Percentiles rank a stretch among this genome's conserved stretches.
phyloP scores from a whole-genome alignment of 2,888 invertebrate species.

The Pyrochroa serraticornis region DNA sequence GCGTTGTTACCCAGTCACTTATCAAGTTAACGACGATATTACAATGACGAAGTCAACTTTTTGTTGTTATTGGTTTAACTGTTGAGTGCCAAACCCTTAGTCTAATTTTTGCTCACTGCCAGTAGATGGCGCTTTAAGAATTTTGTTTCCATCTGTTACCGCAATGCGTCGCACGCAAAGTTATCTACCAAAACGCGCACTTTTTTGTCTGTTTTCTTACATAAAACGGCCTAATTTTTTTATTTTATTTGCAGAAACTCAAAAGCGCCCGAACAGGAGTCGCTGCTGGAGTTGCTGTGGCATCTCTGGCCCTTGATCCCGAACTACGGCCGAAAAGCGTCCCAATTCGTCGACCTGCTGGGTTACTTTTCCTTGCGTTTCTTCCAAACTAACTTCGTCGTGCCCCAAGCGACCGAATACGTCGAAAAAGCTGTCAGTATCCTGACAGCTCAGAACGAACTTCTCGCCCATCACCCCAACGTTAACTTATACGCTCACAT shows the following conservation, averaged over 20 bases:
- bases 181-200: no score
- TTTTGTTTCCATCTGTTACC: no score
- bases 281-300: constrained; percentile 85
- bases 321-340: constrained; percentile 90
- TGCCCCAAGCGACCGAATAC: constrained; percentile 66
- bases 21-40: no score
- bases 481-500: constrained; percentile 90
- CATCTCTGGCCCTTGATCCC: constrained; percentile 89
- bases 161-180: no score
- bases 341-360: constrained; percentile 95
- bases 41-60: no score
- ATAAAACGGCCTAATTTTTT: no score
- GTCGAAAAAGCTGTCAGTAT: constrained; percentile 87
- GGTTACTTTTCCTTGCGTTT: constrained; percentile 94
- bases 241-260: constrained; percentile 67
- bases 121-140: no score
- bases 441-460: constrained; percentile 85
- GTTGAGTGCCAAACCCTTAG: no score
- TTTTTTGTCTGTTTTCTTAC: no score
- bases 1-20: no score
- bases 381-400: constrained; percentile 70
- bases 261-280: constrained; percentile 75
- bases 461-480: constrained; percentile 91
- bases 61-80: no score
- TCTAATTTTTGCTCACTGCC: no score